phyloP scores from a whole-genome alignment of 2,888 invertebrate species.

The Caenorhabditis plicata region DNA sequence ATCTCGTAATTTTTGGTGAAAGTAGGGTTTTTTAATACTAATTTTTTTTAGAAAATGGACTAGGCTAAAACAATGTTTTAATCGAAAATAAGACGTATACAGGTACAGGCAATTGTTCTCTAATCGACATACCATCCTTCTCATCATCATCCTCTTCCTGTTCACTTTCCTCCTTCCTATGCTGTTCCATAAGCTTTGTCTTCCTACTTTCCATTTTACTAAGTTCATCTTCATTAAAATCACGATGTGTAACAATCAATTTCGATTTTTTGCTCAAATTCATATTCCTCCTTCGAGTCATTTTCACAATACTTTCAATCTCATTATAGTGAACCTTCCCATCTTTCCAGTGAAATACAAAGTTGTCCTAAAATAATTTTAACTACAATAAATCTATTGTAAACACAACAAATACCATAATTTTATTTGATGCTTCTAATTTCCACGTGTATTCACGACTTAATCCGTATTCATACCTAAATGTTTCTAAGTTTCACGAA shows the following conservation, averaged over 20 bases:
- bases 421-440: conserved; percentile 77
- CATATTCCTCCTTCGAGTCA: conserved; percentile 60
- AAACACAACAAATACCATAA: conserved; percentile 54
- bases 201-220: neutral
- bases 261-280: conserved; percentile 49
- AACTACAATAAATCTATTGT: neutral
- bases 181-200: conserved; percentile 8
- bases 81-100: too few species aligned
- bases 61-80: too few species aligned
- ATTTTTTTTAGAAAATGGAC: too few species aligned
- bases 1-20: too few species aligned
- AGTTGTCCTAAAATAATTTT: conserved; percentile 65
- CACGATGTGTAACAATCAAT: conserved; percentile 9
- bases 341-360: conserved; percentile 67
- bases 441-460: conserved; percentile 99
- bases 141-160: conserved; percentile 4
- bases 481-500: conserved; percentile 9
- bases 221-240: conserved; percentile 6
- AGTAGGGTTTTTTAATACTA: too few species aligned
- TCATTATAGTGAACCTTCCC: conserved; percentile 68
- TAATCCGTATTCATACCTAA: conserved; percentile 88
- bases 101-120: too few species aligned
- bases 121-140: too few species aligned
- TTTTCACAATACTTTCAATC: conserved; percentile 68
- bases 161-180: conserved; percentile 4